These are phyloP conservation scores for Rafetus swinhoei DNA, from an alignment of 2,113 vertebrate species.

Conservation along the genomic window DNA sequence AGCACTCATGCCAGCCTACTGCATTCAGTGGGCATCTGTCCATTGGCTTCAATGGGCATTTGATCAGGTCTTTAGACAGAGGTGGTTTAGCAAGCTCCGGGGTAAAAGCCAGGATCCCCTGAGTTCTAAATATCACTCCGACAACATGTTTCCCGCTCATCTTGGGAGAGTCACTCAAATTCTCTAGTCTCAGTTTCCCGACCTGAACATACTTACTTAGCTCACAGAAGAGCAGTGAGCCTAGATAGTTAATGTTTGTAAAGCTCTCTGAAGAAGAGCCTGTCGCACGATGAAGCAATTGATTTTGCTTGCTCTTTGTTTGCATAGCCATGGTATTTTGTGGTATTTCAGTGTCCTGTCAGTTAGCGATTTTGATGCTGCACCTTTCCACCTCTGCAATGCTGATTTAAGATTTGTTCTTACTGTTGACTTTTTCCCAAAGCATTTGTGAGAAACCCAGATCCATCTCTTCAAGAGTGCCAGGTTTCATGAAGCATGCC, in stretches of 20 bases:
- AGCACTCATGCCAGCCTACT: too few species aligned
- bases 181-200: background rate
- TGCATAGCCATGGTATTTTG: background rate
- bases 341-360: background rate
- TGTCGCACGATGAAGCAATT: background rate
- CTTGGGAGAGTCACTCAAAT: background rate
- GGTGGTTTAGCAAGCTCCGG: background rate
- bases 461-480: background rate
- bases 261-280: background rate
- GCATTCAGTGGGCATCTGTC: background rate
- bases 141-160: fast-evolving
- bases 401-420: background rate
- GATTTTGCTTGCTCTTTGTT: background rate
- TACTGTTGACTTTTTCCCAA: background rate
- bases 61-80: background rate
- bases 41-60: background rate
- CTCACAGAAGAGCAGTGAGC: background rate
- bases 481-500: background rate
- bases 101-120: background rate
- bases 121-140: background rate
- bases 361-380: background rate
- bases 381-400: background rate
- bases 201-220: background rate
- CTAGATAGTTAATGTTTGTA: background rate
- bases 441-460: background rate